These are phyloP conservation scores for Nymphalis polychloros DNA, from an alignment of 2,888 invertebrate species.

Conservation along the genomic window DNA sequence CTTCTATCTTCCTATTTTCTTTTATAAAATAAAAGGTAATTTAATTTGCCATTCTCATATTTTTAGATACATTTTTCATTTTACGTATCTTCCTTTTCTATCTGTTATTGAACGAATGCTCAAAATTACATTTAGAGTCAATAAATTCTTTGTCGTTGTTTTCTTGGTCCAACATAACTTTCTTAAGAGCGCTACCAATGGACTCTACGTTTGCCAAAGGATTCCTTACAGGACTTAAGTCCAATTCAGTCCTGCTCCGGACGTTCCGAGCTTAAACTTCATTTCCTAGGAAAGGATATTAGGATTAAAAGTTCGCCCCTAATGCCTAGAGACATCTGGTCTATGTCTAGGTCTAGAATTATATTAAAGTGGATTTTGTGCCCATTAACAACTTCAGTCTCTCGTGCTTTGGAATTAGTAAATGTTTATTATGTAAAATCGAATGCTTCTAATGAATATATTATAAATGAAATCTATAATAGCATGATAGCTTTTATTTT, in stretches of 20 bases:
- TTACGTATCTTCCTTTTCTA: slow-evolving; percentile 4
- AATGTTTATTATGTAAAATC: neutral
- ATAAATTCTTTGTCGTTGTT: slow-evolving; percentile 19
- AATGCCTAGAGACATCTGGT: slow-evolving; percentile 56
- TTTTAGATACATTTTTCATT: slow-evolving; percentile 8
- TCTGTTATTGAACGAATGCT: slow-evolving; percentile 7
- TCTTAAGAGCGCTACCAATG: slow-evolving; percentile 33
- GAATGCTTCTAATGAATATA: neutral
- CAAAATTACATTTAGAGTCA: slow-evolving; percentile 22
- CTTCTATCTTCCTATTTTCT: slow-evolving; percentile 1
- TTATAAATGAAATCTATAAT: neutral
- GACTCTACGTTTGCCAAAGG: slow-evolving; percentile 46
- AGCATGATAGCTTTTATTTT: too few relatives aligned
- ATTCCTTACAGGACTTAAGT: slow-evolving; percentile 52
- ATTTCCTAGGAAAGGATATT: slow-evolving; percentile 75
- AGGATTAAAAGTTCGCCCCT: slow-evolving; percentile 73
- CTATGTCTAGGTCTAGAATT: slow-evolving; percentile 48
- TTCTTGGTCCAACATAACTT: slow-evolving; percentile 35
- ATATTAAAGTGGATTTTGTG: slow-evolving; percentile 42
- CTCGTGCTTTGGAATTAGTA: slow-evolving; percentile 9
- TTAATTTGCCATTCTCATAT: slow-evolving; percentile 25
- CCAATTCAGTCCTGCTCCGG: slow-evolving; percentile 47
- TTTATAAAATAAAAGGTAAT: slow-evolving; percentile 22
- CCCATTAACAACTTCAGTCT: slow-evolving; percentile 36
- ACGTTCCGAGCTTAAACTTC: slow-evolving; percentile 69